These are phyloP conservation scores for Temnothorax unifasciatus DNA, from an alignment of 2,888 invertebrate species.

Conservation along the genomic window DNA sequence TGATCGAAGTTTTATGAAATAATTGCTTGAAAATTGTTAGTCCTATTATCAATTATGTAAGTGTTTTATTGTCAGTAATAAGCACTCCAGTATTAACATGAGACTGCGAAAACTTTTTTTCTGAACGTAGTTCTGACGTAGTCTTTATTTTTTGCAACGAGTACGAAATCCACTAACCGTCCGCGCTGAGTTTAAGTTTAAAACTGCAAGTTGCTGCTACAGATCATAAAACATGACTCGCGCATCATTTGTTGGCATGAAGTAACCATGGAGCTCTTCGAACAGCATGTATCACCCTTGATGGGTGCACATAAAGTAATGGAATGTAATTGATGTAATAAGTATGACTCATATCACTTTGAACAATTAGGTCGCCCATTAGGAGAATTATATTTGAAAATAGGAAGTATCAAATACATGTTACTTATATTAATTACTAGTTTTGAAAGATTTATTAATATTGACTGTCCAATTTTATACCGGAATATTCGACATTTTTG, in stretches of 20 bases:
- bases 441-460: too few species aligned
- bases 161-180: neutral
- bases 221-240: neutral
- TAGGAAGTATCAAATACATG: neutral
- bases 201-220: neutral
- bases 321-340: constrained; percentile 28
- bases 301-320: constrained; percentile 23
- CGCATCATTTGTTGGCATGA: neutral
- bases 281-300: neutral
- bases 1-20: neutral
- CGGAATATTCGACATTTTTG: too few species aligned
- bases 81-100: neutral
- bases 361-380: constrained; percentile 4
- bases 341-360: neutral
- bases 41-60: neutral
- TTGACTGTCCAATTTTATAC: too few species aligned
- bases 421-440: neutral
- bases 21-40: neutral
- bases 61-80: neutral
- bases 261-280: neutral
- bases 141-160: neutral
- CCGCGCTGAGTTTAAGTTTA: neutral
- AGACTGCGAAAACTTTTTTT: neutral
- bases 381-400: neutral
- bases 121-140: neutral